Base-by-base conservation (phyloP, 2,797 vertebrate genomes). In the Tenualosa ilisha region DNA sequence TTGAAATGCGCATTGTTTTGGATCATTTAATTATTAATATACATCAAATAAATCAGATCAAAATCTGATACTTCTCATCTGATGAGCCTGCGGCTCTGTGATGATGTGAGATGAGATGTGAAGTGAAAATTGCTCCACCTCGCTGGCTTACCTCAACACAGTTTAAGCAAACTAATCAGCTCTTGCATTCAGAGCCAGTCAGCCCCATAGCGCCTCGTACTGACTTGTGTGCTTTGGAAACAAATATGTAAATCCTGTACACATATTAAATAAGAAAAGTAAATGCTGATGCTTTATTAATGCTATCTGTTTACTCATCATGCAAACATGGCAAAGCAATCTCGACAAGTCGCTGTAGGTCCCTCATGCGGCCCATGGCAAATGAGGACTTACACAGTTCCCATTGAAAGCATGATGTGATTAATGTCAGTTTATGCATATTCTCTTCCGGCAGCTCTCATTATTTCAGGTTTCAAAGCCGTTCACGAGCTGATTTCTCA, bases 191-290 rank as follows among this genome's bases (percentile, higher is more conserved):
- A 43, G 0, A 46, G 6, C 37, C 37, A 46, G 22, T 79, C 72
- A 79, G 37, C 40, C 15, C 31, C 37, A 79, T 40, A 20, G 37
- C 20, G 20, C 40, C 17, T 8, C 37, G 43, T 79, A 79, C 22
- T 46, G 72, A 79, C 40, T 43, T 46, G 7, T 46, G 72, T 5
- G 72, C 72, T 43, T 75, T 7, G 37, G 72, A 26, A 7, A 43
- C 20, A 46, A 79, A 79, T 79, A 79, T 75, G 68, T 75, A 75
- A 75, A 75, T 75, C 68, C 37, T 75, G 37, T 75, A 46, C 15
- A 75, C 37, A 43, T 37, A 20, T 75, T 37, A 8, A 20, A 43
- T 20, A 15, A 54, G 17, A 46, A 13, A 79, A 22, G 72, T 43
- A 79, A 79, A 46, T 43, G 40, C 4, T 1, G 72, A 46, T 46